These are phyloP conservation scores for Alitta virens DNA, from an alignment of 2,888 invertebrate species.

Conservation along the genomic window DNA sequence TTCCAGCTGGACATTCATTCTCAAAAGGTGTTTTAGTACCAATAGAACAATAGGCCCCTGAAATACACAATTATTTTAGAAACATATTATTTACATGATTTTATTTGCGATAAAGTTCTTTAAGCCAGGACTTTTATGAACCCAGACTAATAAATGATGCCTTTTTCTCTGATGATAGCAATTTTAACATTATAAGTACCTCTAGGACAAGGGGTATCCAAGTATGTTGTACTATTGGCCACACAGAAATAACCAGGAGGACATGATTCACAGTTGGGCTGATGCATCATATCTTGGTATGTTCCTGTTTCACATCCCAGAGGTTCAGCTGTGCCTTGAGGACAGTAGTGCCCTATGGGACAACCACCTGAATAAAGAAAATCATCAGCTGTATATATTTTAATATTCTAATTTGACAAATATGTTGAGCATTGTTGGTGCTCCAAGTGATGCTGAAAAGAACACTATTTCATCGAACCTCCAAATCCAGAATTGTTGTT, in stretches of 20 bases:
- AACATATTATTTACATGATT: background rate
- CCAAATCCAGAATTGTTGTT: conserved; percentile 50
- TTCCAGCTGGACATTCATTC: conserved; percentile 46
- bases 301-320: conserved; percentile 49
- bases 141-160: too few species aligned
- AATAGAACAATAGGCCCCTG: conserved; percentile 45
- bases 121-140: too few species aligned
- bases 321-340: conserved; percentile 40
- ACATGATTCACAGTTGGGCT: conserved; percentile 41
- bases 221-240: conserved; percentile 40
- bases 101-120: background rate
- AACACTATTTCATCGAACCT: conserved; percentile 34
- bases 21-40: conserved; percentile 39
- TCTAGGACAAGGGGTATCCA: conserved; percentile 46
- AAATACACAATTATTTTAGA: conserved; percentile 25
- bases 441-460: too few species aligned
- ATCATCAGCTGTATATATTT: too few species aligned
- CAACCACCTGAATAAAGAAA: conserved; percentile 40
- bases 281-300: conserved; percentile 40
- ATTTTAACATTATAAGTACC: conserved; percentile 34
- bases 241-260: conserved; percentile 50
- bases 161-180: too few species aligned
- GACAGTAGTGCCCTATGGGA: conserved; percentile 49
- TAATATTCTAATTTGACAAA: too few species aligned
- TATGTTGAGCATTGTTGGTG: too few species aligned